Evolutionary conservation across 2,888 invertebrate genomes (phyloP).

Genomic region (Ellobium chinense): DNA sequence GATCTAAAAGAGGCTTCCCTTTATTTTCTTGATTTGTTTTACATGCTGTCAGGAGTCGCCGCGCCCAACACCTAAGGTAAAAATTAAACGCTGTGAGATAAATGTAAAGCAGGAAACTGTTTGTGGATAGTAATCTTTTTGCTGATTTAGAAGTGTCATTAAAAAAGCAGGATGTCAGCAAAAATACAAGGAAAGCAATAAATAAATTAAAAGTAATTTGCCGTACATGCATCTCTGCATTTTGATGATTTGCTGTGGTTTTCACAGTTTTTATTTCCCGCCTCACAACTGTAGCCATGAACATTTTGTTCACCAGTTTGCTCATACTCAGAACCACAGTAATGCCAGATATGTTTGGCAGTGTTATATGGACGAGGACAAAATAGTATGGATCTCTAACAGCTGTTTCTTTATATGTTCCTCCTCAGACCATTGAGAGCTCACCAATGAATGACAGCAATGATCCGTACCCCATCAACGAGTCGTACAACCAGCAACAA

Average conservation of each 20-base stretch:
- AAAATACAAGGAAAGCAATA: background rate
- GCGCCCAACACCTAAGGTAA: background rate
- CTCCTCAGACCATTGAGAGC: constrained; percentile 66
- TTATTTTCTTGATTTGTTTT: no score
- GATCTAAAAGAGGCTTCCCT: no score
- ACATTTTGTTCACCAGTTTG: no score
- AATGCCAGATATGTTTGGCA: no score
- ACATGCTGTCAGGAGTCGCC: background rate
- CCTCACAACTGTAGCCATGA: no score
- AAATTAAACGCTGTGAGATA: background rate
- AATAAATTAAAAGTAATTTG: no score
- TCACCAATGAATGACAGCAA: constrained; percentile 43
- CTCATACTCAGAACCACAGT: no score
- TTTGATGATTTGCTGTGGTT: background rate
- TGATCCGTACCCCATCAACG: background rate
- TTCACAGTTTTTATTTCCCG: no score
- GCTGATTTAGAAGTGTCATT: background rate
- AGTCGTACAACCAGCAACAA: constrained; percentile 29
- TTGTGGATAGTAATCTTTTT: background rate
- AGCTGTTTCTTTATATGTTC: constrained; percentile 15
- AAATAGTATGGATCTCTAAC: no score
- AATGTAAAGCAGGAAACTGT: background rate
- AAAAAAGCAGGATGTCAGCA: background rate
- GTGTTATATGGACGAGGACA: no score
- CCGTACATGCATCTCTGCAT: no score